Evolutionary conservation across 2,888 invertebrate species (phyloP), one percentile per base, ranked within the genome.

Genomic region (Mythimna loreyi): DNA sequence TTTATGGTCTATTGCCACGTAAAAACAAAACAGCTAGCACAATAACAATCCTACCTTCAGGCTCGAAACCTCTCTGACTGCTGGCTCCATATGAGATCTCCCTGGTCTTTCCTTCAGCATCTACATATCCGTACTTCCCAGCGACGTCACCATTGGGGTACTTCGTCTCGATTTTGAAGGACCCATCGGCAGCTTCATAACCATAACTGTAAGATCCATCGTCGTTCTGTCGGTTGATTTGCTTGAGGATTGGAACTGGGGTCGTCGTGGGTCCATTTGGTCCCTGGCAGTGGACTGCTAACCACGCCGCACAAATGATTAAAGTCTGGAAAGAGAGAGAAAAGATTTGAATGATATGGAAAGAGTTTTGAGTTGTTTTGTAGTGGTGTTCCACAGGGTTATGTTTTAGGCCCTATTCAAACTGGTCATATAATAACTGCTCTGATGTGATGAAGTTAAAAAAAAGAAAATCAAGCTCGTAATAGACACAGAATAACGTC

Each of bases 61-160:
- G 98, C 87, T 98, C 98, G 89, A 98, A 98, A 52, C 98, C 98
- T 65, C 98, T 95, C 85, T 97, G 96, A 67, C 97, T 97, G 86
- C 97, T 97, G 1, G 98, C 98, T 3, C 98, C 98, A 88, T 99
- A 99, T 77, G 98, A 98, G 28, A 98, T 97, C 92, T 98, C 98
- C 66, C 98, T 96, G 28, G 97, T 86, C 84, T 97, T 97, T 0
- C 98, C 98, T 30, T 93, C 94, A 85, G 97, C 98, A 82, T 98
- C 98, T 1, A 98, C 96, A 90, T 98, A 98, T n/a, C 98, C 98
- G 86, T 98, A 98, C 90, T 98, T 98, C 71, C 98, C 98, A 61
- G 97, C 97, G 0, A 98, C 98, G 86, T 98, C 98, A 0, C 98
- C 98, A 56, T 96, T 97, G 0, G 98, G 96, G 85, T 98, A 98